phyloP scores from a whole-genome alignment of 2,113 vertebrate species.

The Vidua macroura region DNA sequence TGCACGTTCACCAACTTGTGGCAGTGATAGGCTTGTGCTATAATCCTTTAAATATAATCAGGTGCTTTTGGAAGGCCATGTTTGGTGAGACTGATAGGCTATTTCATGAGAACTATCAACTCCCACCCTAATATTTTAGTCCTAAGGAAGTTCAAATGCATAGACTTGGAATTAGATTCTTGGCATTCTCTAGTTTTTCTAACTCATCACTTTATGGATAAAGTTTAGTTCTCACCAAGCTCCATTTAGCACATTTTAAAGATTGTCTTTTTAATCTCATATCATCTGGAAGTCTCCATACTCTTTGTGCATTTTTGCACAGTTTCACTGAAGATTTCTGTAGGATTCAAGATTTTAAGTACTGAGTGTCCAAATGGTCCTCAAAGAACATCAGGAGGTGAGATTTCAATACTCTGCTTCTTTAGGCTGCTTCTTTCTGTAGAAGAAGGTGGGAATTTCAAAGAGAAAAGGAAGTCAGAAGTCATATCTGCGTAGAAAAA shows the following conservation, averaged over 20 bases:
- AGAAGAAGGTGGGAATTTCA: background rate
- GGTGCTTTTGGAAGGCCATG: background rate
- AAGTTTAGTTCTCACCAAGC: background rate
- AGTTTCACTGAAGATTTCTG: background rate
- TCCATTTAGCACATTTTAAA: background rate
- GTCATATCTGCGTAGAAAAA: background rate
- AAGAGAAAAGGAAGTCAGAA: background rate
- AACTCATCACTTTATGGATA: background rate
- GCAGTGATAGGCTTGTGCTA: accelerated
- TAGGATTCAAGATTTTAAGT: background rate
- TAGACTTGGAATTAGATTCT: background rate
- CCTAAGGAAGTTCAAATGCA: background rate
- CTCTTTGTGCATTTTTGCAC: background rate
- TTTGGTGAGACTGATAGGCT: background rate
- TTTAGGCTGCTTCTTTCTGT: background rate
- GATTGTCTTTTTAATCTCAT: background rate
- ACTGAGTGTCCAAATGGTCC: background rate
- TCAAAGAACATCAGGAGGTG: background rate
- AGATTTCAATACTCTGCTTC: background rate
- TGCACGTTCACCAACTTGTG: background rate
- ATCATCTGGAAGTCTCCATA: background rate
- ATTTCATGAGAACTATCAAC: background rate
- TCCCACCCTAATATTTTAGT: background rate
- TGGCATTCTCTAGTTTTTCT: background rate
- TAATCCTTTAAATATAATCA: background rate